phyloP scores from a whole-genome alignment of 2,797 vertebrate species.

The Dryobates pubescens region DNA sequence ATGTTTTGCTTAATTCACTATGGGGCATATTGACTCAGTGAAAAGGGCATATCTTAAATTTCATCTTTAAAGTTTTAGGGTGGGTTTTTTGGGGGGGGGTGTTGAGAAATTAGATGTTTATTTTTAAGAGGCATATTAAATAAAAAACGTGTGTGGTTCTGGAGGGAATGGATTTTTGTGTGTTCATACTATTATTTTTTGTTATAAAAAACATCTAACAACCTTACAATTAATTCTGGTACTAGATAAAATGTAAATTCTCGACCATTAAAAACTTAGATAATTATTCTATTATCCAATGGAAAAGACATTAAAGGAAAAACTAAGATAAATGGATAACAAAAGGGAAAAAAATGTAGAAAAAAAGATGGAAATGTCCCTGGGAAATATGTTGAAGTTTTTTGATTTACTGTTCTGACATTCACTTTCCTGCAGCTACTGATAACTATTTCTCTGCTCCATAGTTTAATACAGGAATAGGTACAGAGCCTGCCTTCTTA shows the following conservation, averaged over 20 bases:
- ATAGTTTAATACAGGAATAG: not conserved
- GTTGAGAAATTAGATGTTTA: not conserved
- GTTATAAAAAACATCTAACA: not conserved
- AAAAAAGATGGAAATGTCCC: not conserved
- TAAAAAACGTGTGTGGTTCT: not conserved
- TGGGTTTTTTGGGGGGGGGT: too few relatives aligned
- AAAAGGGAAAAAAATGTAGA: not conserved
- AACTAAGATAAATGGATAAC: not conserved
- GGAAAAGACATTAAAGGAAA: not conserved
- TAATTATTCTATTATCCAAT: not conserved
- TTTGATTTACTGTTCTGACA: not conserved
- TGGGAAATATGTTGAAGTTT: not conserved
- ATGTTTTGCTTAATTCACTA: not conserved
- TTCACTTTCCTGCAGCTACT: not conserved
- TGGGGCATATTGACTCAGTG: not conserved
- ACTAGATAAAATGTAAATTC: not conserved
- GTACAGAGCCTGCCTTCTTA: not conserved
- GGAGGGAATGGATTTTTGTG: not conserved
- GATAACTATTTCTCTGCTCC: not conserved
- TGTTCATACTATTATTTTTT: not conserved
- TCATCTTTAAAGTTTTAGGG: not conserved
- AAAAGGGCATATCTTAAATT: not conserved
- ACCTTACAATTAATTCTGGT: accelerated
- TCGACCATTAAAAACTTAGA: not conserved
- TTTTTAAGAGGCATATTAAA: not conserved